Conservation (phyloP, 2,888 invertebrate species). For the Stenichneumon culpator region DNA sequence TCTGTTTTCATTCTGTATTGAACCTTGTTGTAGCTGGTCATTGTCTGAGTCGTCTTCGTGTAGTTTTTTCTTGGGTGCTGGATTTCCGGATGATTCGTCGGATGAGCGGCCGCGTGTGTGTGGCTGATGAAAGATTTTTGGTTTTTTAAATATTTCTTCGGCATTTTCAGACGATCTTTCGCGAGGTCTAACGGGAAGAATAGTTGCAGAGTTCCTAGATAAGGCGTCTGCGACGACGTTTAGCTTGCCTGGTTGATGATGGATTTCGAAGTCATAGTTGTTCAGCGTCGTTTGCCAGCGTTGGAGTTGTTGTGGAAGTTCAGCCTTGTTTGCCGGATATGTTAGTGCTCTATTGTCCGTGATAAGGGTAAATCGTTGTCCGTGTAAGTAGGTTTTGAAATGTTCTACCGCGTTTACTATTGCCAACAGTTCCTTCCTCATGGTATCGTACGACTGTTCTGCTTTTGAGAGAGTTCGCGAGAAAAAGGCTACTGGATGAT, state of each 20-base stretch:
- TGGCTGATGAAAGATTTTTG: too few relatives aligned
- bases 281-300: too few relatives aligned
- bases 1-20: not conserved
- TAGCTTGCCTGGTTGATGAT: constrained; percentile 49
- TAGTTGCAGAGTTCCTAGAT: constrained; percentile 6
- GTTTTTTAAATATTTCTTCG: not conserved
- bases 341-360: not conserved
- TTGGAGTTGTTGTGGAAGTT: constrained; percentile 46
- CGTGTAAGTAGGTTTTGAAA: not conserved
- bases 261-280: too few relatives aligned
- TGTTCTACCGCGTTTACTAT: too few relatives aligned
- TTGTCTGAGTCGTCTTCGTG: not conserved
- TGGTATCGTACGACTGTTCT: constrained; percentile 75
- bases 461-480: too few relatives aligned
- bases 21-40: not conserved
- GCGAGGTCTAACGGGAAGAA: constrained; percentile 5
- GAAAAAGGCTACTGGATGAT: too few relatives aligned
- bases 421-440: constrained; percentile 77
- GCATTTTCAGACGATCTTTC: not conserved
- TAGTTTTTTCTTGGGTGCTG: not conserved
- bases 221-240: constrained; percentile 57
- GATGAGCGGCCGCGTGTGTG: too few relatives aligned
- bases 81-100: not conserved
- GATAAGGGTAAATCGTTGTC: constrained; percentile 10
- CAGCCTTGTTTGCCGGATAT: constrained; percentile 46